phyloP scores from a whole-genome alignment of 2,797 vertebrate genomes.

The Aulostomus chinensis region DNA sequence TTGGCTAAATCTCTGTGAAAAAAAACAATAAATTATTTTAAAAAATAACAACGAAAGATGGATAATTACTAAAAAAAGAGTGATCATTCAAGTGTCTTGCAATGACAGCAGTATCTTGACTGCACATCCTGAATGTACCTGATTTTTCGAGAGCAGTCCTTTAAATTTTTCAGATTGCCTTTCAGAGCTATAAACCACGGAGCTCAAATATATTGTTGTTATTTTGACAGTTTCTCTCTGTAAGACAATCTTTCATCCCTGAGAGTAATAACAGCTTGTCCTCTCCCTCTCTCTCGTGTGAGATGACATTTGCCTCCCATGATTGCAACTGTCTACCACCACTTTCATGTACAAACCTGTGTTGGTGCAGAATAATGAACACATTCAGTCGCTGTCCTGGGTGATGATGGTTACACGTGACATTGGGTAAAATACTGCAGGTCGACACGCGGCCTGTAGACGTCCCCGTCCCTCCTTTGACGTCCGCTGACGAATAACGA shows the following conservation, averaged over 20 bases:
- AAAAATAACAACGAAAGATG: too few relatives aligned
- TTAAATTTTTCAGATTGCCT: too few relatives aligned
- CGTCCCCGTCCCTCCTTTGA: too few relatives aligned
- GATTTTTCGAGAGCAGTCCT: too few relatives aligned
- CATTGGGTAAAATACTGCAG: conserved; percentile 5
- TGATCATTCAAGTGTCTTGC: too few relatives aligned
- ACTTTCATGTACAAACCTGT: conserved; percentile 22
- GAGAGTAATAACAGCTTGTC: conserved; percentile 58
- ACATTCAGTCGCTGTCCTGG: conserved; percentile 19
- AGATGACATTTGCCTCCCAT: conserved; percentile 54
- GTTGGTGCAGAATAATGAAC: conserved; percentile 32
- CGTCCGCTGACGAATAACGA: too few relatives aligned
- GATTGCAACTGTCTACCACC: conserved; percentile 41
- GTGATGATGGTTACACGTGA: conserved; percentile 13
- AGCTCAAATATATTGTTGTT: conserved; percentile 9
- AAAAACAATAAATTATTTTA: too few relatives aligned
- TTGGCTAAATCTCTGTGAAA: too few relatives aligned
- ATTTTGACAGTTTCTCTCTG: conserved; percentile 35
- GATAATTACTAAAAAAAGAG: too few relatives aligned
- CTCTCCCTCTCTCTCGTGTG: conserved; percentile 32
- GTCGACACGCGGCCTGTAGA: background rate
- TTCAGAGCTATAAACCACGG: conserved; percentile 6
- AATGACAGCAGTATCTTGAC: too few relatives aligned
- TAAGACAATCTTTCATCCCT: conserved; percentile 41
- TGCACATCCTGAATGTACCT: too few relatives aligned